Conservation (phyloP, 1,140 invertebrate species). For the Megalonaias nervosa region DNA sequence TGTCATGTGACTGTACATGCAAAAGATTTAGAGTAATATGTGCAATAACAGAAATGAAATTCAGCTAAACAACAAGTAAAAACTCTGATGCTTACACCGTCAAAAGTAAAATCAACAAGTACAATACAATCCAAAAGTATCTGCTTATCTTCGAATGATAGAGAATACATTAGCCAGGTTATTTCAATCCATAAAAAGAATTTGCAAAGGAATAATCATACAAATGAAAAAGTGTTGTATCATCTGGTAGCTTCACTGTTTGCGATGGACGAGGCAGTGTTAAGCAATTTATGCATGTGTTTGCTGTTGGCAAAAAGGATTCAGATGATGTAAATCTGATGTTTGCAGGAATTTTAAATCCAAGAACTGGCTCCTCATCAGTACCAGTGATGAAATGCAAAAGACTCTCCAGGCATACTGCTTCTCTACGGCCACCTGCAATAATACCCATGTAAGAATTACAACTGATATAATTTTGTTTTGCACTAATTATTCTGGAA, state of each 20-base stretch:
- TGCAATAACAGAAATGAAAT: too few species aligned
- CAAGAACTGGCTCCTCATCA: conserved; percentile 14
- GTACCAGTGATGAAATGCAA: neutral
- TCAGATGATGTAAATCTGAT: neutral
- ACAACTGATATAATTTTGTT: neutral
- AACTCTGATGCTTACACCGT: too few species aligned
- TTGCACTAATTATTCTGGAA: too few species aligned
- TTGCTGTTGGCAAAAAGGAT: conserved; percentile 4
- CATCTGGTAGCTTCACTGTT: neutral
- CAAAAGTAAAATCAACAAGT: too few species aligned
- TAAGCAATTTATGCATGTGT: neutral
- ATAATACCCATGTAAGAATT: neutral
- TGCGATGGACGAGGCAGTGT: neutral
- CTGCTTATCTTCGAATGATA: too few species aligned
- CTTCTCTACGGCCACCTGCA: conserved; percentile 6
- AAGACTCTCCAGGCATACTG: neutral
- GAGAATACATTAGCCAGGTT: too few species aligned
- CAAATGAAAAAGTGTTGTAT: neutral
- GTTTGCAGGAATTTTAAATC: conserved; percentile 3
- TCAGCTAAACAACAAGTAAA: too few species aligned
- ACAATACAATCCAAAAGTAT: too few species aligned
- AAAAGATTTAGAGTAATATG: too few species aligned
- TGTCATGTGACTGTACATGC: too few species aligned
- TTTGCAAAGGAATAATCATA: conserved; percentile 33
- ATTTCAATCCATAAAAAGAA: conserved; percentile 18